phyloP scores from a whole-genome alignment of 2,113 vertebrate species.

The Tympanuchus pallidicinctus region DNA sequence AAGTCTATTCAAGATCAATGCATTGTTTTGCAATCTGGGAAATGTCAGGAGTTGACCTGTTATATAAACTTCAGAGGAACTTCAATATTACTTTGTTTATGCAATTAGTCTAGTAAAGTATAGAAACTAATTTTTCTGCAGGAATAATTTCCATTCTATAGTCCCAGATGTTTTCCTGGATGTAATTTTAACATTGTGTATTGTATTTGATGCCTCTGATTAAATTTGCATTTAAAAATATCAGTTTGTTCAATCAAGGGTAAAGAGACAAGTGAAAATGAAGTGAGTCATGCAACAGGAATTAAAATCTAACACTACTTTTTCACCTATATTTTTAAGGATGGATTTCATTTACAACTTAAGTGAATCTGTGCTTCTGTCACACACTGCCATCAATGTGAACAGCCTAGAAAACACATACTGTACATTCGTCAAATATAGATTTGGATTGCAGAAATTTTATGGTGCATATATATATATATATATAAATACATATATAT shows the following conservation, averaged over 20 bases:
- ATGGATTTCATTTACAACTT: conserved; percentile 26
- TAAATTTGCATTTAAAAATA: conserved; percentile 58
- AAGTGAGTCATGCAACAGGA: conserved; percentile 27
- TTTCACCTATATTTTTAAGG: conserved; percentile 2
- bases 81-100: conserved; percentile 16
- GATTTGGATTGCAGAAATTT: background rate
- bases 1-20: background rate
- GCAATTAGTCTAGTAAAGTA: conserved; percentile 4
- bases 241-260: conserved; percentile 24
- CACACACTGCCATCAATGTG: background rate
- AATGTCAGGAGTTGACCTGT: background rate
- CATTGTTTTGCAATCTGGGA: background rate
- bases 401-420: background rate
- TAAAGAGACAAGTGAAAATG: conserved; percentile 30
- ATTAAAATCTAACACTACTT: conserved; percentile 27
- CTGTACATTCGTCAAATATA: background rate
- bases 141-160: background rate
- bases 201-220: conserved; percentile 36
- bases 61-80: background rate
- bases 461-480: too few relatives aligned
- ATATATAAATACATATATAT: too few relatives aligned
- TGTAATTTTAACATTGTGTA: conserved; percentile 18
- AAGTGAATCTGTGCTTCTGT: background rate
- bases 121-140: background rate
- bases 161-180: conserved; percentile 50